phyloP scores from a whole-genome alignment of 2,797 vertebrate genomes.

The Neosalanx taihuensis region DNA sequence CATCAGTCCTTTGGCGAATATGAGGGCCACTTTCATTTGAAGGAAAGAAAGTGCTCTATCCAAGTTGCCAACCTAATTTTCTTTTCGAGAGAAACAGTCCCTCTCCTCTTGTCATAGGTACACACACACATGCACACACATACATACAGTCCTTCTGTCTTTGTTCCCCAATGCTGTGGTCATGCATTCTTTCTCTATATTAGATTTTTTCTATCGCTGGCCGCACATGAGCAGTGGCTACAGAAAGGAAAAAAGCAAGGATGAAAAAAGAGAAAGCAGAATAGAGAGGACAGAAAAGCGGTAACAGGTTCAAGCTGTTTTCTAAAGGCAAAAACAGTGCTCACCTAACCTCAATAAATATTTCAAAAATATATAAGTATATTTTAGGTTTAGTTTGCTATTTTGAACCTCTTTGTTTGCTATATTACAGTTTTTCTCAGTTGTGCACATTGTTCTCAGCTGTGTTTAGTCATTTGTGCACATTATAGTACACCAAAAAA shows the following conservation, averaged over 20 bases:
- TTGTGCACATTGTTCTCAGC: neutral
- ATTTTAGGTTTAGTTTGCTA: neutral
- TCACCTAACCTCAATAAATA: neutral
- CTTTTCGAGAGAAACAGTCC: slow-evolving; percentile 57
- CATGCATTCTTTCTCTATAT: slow-evolving; percentile 62
- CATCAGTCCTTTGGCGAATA: slow-evolving; percentile 50
- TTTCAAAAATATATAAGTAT: no score
- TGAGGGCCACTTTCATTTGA: slow-evolving; percentile 53
- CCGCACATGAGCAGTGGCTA: slow-evolving; percentile 52
- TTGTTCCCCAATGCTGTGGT: slow-evolving; percentile 54
- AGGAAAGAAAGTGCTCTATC: slow-evolving; percentile 50
- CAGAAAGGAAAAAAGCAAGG: slow-evolving; percentile 22
- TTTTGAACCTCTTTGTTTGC: neutral
- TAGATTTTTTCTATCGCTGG: slow-evolving; percentile 44
- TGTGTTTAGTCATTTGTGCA: neutral
- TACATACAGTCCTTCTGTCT: slow-evolving; percentile 39
- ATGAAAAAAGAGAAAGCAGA: slow-evolving; percentile 35
- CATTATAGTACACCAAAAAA: no score
- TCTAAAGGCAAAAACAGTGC: slow-evolving; percentile 32
- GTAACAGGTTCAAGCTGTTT: slow-evolving; percentile 5
- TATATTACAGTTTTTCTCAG: no score
- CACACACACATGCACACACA: slow-evolving; percentile 18
- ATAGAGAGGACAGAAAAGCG: slow-evolving; percentile 10
- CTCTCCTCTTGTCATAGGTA: slow-evolving; percentile 37
- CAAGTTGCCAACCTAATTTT: slow-evolving; percentile 71